Evolutionary conservation across 2,888 invertebrate genomes (phyloP).

Genomic region (Trissoscelio sp.): DNA sequence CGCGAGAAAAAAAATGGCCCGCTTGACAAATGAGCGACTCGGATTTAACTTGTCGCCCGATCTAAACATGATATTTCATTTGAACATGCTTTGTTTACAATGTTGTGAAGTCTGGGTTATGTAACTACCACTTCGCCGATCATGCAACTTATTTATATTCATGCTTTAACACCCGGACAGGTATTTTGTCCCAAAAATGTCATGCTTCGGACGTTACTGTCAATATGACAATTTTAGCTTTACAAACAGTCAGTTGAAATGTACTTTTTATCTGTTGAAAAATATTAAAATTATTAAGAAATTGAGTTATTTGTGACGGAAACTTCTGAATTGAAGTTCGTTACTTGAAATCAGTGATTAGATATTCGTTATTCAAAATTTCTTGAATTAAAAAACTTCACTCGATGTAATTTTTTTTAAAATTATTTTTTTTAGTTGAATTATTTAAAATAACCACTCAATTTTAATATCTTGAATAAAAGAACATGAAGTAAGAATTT

Average conservation of each 20-base stretch:
- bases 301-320: too few relatives aligned
- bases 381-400: too few relatives aligned
- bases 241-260: too few relatives aligned
- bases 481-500: too few relatives aligned
- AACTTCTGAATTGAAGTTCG: too few relatives aligned
- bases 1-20: conserved; percentile 48
- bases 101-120: conserved; percentile 37
- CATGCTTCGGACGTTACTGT: background rate
- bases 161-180: conserved; percentile 1
- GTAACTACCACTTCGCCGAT: conserved; percentile 27
- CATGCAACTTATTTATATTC: conserved; percentile 37
- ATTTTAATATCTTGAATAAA: too few relatives aligned
- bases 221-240: background rate
- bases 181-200: conserved; percentile 26
- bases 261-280: background rate
- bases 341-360: too few relatives aligned
- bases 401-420: too few relatives aligned
- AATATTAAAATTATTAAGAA: too few relatives aligned
- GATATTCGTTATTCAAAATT: too few relatives aligned
- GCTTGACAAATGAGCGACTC: conserved; percentile 63
- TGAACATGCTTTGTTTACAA: conserved; percentile 56
- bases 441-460: too few relatives aligned
- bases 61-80: conserved; percentile 66
- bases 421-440: too few relatives aligned
- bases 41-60: conserved; percentile 55